Evolutionary conservation across 2,888 invertebrate genomes (phyloP).

Genomic region (Agrotis clavis): DNA sequence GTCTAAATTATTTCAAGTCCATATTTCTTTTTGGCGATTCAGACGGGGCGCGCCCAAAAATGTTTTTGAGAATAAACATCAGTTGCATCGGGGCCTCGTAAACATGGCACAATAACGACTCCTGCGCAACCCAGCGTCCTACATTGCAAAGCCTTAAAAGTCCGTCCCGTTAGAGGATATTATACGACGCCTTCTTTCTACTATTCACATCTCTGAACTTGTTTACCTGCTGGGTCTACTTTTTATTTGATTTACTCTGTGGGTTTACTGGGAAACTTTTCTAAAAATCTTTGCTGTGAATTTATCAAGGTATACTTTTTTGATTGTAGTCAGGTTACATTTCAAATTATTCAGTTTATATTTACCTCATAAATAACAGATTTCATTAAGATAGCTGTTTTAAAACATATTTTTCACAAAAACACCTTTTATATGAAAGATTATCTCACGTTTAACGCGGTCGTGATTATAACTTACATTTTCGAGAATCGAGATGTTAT

Average conservation of each 20-base stretch:
- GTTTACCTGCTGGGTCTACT: conserved; percentile 40
- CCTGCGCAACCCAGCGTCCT: conserved; percentile 69
- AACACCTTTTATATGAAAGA: conserved; percentile 22
- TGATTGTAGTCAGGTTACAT: background rate
- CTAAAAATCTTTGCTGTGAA: background rate
- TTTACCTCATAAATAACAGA: conserved; percentile 36
- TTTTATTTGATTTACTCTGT: conserved; percentile 20
- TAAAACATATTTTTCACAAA: conserved; percentile 14
- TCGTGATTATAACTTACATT: conserved; percentile 44
- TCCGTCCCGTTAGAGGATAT: conserved; percentile 72
- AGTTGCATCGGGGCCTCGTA: conserved; percentile 55
- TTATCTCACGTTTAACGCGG: conserved; percentile 33
- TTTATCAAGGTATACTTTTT: background rate
- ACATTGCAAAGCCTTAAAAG: conserved; percentile 73
- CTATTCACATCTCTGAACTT: conserved; percentile 48
- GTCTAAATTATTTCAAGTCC: conserved; percentile 44
- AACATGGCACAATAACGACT: conserved; percentile 73
- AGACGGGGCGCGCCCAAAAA: conserved; percentile 61
- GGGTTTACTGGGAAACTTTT: background rate
- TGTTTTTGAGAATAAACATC: conserved; percentile 53
- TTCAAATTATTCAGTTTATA: background rate
- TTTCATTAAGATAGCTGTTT: conserved; percentile 38
- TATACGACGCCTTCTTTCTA: conserved; percentile 52
- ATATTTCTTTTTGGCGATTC: conserved; percentile 53
- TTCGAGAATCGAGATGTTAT: conserved; percentile 42